Evolutionary conservation across 2,113 vertebrate genomes (phyloP).

Genomic region (Gopherus evgoodei): DNA sequence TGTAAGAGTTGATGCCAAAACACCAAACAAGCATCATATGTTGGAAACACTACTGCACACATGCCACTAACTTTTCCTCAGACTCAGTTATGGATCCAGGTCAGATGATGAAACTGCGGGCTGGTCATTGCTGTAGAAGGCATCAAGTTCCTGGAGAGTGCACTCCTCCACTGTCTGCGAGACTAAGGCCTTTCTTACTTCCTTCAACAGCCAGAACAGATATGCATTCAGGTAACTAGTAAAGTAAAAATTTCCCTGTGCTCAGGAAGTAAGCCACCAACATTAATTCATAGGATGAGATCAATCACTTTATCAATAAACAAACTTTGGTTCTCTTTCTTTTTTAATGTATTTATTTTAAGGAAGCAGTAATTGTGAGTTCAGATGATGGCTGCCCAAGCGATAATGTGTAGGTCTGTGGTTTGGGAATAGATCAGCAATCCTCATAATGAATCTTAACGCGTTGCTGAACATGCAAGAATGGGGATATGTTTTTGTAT

Average conservation of each 20-base stretch:
- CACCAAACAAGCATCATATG: not conserved
- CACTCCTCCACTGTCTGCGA: not conserved
- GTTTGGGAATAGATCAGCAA: not conserved
- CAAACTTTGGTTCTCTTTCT: not conserved
- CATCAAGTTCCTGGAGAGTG: rapidly evolving
- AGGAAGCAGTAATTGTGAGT: not conserved
- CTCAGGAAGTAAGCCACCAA: not conserved
- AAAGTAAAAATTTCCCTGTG: not conserved
- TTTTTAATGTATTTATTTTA: not conserved
- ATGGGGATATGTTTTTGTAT: rapidly evolving
- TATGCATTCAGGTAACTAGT: not conserved
- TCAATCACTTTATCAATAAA: too few species aligned
- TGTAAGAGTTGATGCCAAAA: not conserved
- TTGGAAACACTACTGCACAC: rapidly evolving
- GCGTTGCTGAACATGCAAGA: rapidly evolving
- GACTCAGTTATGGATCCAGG: not conserved
- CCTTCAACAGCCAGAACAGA: not conserved
- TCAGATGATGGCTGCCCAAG: not conserved
- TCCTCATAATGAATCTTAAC: not conserved
- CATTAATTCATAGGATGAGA: too few species aligned
- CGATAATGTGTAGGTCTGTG: rapidly evolving
- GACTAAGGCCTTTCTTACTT: not conserved
- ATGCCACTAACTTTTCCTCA: not conserved
- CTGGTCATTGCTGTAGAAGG: not conserved
- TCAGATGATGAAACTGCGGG: not conserved